Conservation (phyloP, 2,888 invertebrate genomes). For the Leptarthrus brevirostris region DNA sequence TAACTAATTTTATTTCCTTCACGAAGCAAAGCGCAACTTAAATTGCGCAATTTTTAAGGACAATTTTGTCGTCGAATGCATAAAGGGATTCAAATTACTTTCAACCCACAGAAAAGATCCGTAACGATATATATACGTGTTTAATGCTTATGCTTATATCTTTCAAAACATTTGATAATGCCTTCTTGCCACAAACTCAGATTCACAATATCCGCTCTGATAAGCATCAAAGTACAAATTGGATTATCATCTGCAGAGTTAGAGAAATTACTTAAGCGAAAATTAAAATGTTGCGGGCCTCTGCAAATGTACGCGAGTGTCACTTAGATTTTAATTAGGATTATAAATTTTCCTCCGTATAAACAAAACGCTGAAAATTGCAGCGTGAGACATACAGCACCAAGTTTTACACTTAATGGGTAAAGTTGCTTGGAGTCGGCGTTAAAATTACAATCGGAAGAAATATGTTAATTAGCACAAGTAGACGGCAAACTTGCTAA, state of each 20-base stretch:
- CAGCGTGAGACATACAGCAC: slow-evolving; percentile 31
- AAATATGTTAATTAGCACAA: slow-evolving; percentile 44
- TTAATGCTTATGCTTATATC: too few species aligned
- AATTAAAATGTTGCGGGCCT: slow-evolving; percentile 12
- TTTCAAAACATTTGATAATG: too few species aligned
- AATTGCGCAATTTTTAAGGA: too few species aligned
- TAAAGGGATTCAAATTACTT: too few species aligned
- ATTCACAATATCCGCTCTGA: slow-evolving; percentile 15
- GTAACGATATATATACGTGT: too few species aligned
- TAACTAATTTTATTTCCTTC: too few species aligned
- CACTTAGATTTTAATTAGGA: slow-evolving; percentile 41
- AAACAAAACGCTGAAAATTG: slow-evolving; percentile 39
- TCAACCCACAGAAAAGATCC: too few species aligned
- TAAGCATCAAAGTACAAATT: slow-evolving; percentile 25
- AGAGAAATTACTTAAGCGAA: slow-evolving; percentile 2
- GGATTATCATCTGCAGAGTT: slow-evolving; percentile 21
- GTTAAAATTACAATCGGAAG: slow-evolving; percentile 43
- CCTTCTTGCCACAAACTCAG: not conserved
- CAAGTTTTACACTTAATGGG: slow-evolving; percentile 36
- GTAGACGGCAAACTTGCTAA: slow-evolving; percentile 31
- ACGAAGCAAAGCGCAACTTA: too few species aligned
- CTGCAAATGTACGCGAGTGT: slow-evolving; percentile 15
- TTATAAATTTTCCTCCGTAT: slow-evolving; percentile 30
- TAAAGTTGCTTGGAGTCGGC: slow-evolving; percentile 26
- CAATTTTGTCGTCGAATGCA: too few species aligned